Evolutionary conservation across 2,888 invertebrate species (phyloP).

Genomic region (Hesperia comma): DNA sequence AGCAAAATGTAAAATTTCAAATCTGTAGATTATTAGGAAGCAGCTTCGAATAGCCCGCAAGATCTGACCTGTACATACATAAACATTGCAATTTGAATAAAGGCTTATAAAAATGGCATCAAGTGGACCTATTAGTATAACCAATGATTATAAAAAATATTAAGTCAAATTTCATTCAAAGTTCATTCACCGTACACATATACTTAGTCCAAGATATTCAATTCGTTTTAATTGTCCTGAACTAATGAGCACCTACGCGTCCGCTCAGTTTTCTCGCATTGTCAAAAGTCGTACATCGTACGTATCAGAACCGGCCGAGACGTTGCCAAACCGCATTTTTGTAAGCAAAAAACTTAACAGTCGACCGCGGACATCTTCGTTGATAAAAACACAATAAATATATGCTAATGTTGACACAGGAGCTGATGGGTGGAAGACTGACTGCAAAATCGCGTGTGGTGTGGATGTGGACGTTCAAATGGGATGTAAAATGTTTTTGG

Average conservation of each 20-base stretch:
- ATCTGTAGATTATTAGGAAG: too few relatives aligned
- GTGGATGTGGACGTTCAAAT: too few relatives aligned
- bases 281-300: constrained; percentile 28
- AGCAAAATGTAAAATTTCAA: too few relatives aligned
- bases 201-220: neutral
- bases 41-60: too few relatives aligned
- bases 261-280: constrained; percentile 3
- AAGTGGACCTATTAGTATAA: too few relatives aligned
- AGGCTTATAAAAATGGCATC: too few relatives aligned
- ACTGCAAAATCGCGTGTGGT: neutral
- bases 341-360: constrained; percentile 53
- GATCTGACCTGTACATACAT: too few relatives aligned
- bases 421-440: constrained; percentile 41
- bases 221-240: constrained; percentile 3
- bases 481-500: too few relatives aligned
- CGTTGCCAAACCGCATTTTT: constrained; percentile 58
- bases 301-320: constrained; percentile 49
- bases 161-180: neutral
- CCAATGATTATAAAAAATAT: too few relatives aligned
- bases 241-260: neutral
- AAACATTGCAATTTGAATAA: too few relatives aligned
- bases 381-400: constrained; percentile 44
- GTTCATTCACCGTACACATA: constrained; percentile 13
- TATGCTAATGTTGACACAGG: constrained; percentile 52
- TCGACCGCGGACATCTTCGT: constrained; percentile 41